Conservation (phyloP, 2,797 vertebrate genomes). For the Fringilla coelebs region DNA sequence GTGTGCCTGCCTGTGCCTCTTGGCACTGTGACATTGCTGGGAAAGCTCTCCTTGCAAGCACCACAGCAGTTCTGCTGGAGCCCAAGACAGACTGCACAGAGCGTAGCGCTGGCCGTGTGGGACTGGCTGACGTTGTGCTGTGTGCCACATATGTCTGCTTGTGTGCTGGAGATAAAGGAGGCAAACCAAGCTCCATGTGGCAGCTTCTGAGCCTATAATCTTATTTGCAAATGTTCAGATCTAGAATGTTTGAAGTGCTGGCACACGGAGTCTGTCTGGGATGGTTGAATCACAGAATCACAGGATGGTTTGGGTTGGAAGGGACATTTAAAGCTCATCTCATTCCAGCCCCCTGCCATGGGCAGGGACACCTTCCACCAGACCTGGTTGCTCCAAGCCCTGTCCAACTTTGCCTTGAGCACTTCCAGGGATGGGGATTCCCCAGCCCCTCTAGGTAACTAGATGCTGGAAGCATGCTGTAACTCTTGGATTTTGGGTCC, state of each 20-base stretch:
- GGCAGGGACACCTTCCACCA: neutral
- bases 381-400: neutral
- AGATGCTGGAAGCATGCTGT: neutral
- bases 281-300: neutral
- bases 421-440: neutral
- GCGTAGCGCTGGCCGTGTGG: neutral
- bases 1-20: neutral
- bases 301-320: neutral
- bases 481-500: neutral
- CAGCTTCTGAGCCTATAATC: neutral
- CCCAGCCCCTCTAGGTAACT: neutral
- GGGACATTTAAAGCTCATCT: neutral
- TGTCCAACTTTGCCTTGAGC: neutral
- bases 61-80: neutral
- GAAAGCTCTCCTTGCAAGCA: neutral
- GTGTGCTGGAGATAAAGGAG: neutral
- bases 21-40: neutral
- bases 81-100: neutral
- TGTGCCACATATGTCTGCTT: neutral
- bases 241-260: neutral
- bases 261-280: fast-evolving
- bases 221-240: neutral
- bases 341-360: neutral
- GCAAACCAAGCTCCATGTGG: neutral
- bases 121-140: neutral